Evolutionary conservation across 30 jellyfish, hydroid and myxozoan genomes (phyloP).

Genomic region (Sanderia malayensis): DNA sequence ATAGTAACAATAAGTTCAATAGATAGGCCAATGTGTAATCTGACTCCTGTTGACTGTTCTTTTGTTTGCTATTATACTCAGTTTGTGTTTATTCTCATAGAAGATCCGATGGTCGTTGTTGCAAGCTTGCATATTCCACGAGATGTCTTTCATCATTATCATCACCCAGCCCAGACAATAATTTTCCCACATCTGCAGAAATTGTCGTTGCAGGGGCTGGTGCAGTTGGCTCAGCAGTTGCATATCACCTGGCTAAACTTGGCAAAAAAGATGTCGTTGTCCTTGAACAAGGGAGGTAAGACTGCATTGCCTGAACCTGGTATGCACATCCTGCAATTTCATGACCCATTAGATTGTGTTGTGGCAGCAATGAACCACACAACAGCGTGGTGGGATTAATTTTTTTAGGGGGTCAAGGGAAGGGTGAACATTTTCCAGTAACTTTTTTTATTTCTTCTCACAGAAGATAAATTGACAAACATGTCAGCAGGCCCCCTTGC

Average conservation of each 20-base stretch:
- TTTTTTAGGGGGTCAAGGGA: too few relatives aligned
- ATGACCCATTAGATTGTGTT: too few relatives aligned
- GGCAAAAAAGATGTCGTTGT: conserved; percentile 71
- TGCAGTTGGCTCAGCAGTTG: conserved; percentile 80
- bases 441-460: neutral
- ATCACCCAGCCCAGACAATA: neutral
- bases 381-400: too few relatives aligned
- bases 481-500: neutral
- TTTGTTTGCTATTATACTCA: too few relatives aligned
- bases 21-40: too few relatives aligned
- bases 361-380: too few relatives aligned
- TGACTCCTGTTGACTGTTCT: too few relatives aligned
- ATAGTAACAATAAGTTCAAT: too few relatives aligned
- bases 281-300: conserved; percentile 93
- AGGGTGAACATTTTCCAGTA: neutral
- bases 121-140: too few relatives aligned
- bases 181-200: conserved; percentile 74
- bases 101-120: too few relatives aligned
- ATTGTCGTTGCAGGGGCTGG: conserved; percentile 97
- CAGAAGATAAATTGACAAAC: neutral
- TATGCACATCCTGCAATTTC: too few relatives aligned
- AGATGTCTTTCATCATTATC: neutral
- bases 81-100: too few relatives aligned
- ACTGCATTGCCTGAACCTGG: neutral
- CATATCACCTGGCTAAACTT: conserved; percentile 75